Evolutionary conservation across 2,888 invertebrate genomes (phyloP).

Genomic region (Rhimphoctona megacephalus): DNA sequence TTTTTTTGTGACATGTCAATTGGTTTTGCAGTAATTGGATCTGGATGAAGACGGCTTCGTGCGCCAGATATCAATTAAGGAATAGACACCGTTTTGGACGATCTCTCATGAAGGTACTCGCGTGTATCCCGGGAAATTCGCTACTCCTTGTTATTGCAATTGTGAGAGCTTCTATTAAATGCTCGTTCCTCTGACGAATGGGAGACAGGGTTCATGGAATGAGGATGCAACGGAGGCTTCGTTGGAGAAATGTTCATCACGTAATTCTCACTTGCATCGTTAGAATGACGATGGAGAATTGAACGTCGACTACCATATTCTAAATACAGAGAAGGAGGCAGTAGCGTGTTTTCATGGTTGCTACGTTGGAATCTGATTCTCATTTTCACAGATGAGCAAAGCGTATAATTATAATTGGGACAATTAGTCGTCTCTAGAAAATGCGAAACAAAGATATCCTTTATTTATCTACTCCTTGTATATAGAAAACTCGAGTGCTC

Average conservation of each 20-base stretch:
- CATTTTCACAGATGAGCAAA: slow-evolving; percentile 38
- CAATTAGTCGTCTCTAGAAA: slow-evolving; percentile 53
- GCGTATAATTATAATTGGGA: slow-evolving; percentile 62
- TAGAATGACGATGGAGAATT: slow-evolving; percentile 34
- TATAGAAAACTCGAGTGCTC: not conserved
- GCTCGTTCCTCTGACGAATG: slow-evolving; percentile 31
- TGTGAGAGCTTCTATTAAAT: slow-evolving; percentile 37
- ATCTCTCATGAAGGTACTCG: slow-evolving; percentile 1
- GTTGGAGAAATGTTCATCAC: slow-evolving; percentile 40
- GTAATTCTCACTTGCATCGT: slow-evolving; percentile 19
- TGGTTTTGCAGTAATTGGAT: slow-evolving; percentile 49
- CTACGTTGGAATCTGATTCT: slow-evolving; percentile 11
- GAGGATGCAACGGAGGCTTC: slow-evolving; percentile 6
- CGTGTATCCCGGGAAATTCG: slow-evolving; percentile 6
- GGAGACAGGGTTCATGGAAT: slow-evolving; percentile 36
- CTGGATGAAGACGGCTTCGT: slow-evolving; percentile 20
- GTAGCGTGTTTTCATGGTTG: slow-evolving; percentile 19
- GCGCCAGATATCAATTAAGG: slow-evolving; percentile 49
- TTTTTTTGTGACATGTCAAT: slow-evolving; percentile 19
- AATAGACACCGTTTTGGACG: slow-evolving; percentile 29
- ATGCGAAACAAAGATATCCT: slow-evolving; percentile 23
- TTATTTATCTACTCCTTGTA: not conserved
- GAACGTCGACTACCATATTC: slow-evolving; percentile 13
- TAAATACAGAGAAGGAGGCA: not conserved
- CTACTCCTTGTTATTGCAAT: slow-evolving; percentile 23